These are phyloP conservation scores for Heliocidaris erythrogramma DNA, from an alignment of 35 echinoderm and acorn worm species.

Conservation along the genomic window DNA sequence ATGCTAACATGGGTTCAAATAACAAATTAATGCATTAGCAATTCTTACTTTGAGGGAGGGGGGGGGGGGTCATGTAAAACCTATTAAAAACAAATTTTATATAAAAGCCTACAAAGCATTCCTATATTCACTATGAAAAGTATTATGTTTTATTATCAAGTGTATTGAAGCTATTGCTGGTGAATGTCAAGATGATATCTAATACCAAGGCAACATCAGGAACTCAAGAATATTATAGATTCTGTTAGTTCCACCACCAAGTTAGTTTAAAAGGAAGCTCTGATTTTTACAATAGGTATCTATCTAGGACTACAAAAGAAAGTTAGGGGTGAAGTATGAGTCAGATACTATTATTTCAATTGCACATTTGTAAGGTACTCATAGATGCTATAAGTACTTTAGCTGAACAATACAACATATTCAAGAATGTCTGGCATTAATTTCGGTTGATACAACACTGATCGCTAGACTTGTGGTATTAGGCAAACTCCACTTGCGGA, in stretches of 20 bases:
- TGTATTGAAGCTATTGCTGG: not conserved
- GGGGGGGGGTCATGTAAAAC: too few species aligned
- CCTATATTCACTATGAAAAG: not conserved
- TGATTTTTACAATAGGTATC: not conserved
- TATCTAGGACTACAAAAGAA: not conserved
- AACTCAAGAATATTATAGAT: not conserved
- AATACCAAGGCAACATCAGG: not conserved
- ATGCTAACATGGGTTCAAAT: too few species aligned
- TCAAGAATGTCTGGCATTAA: not conserved
- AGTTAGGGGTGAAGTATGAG: not conserved
- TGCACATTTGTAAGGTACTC: not conserved
- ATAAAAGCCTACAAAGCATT: not conserved
- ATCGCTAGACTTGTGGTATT: not conserved
- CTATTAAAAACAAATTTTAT: too few species aligned
- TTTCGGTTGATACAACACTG: not conserved
- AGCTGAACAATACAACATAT: not conserved
- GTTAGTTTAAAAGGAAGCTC: not conserved
- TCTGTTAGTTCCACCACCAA: too few species aligned
- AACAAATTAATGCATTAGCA: too few species aligned
- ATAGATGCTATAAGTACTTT: not conserved
- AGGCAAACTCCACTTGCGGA: not conserved
- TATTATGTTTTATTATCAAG: not conserved
- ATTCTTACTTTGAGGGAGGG: too few species aligned
- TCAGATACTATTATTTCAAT: not conserved
- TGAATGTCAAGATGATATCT: not conserved